phyloP scores from a whole-genome alignment of 2,113 vertebrate genomes.

The Brachyhypopomus gauderio region DNA sequence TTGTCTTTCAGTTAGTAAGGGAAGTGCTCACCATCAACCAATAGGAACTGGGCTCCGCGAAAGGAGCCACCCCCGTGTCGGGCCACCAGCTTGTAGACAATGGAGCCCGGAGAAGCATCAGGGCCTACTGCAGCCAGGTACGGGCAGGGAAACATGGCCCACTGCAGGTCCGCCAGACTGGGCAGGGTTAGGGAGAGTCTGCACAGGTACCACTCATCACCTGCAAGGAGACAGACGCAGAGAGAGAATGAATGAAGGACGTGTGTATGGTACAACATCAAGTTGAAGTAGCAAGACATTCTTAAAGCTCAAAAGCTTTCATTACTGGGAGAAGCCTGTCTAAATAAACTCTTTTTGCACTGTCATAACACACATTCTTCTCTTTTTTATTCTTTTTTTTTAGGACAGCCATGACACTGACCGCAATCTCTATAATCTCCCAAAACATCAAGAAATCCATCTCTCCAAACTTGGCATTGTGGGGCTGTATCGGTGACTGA shows the following conservation, averaged over 20 bases:
- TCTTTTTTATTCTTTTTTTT: neutral
- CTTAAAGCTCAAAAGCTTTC: neutral
- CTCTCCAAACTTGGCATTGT: constrained; percentile 7
- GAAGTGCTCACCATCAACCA: constrained; percentile 76
- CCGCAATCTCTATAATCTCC: constrained; percentile 40
- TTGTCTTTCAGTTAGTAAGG: neutral
- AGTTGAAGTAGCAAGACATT: too few relatives aligned
- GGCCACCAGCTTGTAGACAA: constrained; percentile 76
- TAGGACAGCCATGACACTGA: constrained; percentile 23
- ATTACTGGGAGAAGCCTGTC: neutral
- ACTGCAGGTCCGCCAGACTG: constrained; percentile 77
- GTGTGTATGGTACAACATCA: too few relatives aligned
- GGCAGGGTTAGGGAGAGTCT: constrained; percentile 76
- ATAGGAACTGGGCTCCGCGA: constrained; percentile 71
- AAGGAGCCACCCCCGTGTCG: constrained; percentile 60
- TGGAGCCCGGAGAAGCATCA: constrained; percentile 72
- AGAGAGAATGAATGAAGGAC: constrained; percentile 22
- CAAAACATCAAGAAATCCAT: constrained; percentile 38
- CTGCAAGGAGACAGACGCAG: constrained; percentile 61
- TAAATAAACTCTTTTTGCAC: neutral
- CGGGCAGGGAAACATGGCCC: constrained; percentile 84
- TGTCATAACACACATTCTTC: neutral
- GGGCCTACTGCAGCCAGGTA: constrained; percentile 79
- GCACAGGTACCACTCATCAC: constrained; percentile 84
- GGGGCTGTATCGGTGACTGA: constrained; percentile 4